Evolutionary conservation across 1,140 invertebrate genomes (phyloP).

Genomic region (Eulimnadia texana): DNA sequence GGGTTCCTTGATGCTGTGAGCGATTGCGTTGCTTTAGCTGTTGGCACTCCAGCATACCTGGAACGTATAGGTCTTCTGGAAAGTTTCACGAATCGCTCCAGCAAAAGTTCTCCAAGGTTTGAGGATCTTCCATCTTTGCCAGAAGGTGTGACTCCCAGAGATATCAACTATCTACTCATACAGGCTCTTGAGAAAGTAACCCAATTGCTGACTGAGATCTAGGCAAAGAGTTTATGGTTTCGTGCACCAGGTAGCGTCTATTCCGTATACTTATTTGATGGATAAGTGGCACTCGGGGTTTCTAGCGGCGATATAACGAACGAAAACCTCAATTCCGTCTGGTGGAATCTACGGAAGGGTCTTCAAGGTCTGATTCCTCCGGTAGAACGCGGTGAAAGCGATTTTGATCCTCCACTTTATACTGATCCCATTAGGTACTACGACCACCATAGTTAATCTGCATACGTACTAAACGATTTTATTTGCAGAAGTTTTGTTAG

Average conservation of each 20-base stretch:
- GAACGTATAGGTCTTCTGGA: conserved; percentile 50
- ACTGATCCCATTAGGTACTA: conserved; percentile 32
- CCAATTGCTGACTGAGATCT: too few relatives aligned
- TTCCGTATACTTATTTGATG: conserved; percentile 33
- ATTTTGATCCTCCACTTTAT: conserved; percentile 33
- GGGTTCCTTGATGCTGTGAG: conserved; percentile 36
- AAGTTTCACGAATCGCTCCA: conserved; percentile 38
- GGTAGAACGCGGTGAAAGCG: conserved; percentile 24
- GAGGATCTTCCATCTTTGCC: conserved; percentile 27
- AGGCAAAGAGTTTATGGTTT: background rate
- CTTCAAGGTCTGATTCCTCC: conserved; percentile 32
- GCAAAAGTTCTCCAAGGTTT: conserved; percentile 23
- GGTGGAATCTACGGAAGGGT: conserved; percentile 32
- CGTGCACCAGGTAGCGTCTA: conserved; percentile 33
- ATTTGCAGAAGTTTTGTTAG: conserved; percentile 37
- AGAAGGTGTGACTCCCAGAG: conserved; percentile 23
- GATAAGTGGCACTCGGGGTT: conserved; percentile 33
- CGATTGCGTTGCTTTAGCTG: conserved; percentile 32
- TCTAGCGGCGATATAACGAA: conserved; percentile 28
- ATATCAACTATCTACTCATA: conserved; percentile 35
- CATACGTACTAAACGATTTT: background rate
- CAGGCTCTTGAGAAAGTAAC: conserved; percentile 35
- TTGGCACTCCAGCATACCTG: conserved; percentile 56
- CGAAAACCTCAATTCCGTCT: conserved; percentile 29
- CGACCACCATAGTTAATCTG: conserved; percentile 6